Conservation (phyloP, 2,113 vertebrate genomes). For the Glaucomys volans region DNA sequence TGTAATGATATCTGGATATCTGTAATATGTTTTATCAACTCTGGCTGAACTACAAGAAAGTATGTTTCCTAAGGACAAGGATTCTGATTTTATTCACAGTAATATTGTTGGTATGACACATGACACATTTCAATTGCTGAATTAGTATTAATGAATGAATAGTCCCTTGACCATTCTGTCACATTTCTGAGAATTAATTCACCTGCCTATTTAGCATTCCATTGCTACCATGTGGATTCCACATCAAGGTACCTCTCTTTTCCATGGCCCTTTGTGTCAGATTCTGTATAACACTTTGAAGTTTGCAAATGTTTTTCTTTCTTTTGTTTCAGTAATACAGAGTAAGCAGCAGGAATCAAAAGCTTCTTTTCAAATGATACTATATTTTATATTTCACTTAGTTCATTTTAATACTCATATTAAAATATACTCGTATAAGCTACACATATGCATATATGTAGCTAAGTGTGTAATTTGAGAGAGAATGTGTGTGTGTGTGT, state of each 20-base stretch:
- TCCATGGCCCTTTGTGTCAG: not conserved
- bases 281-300: not conserved
- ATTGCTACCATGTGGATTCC: not conserved
- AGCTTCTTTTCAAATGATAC: not conserved
- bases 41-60: not conserved
- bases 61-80: not conserved
- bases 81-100: not conserved
- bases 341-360: not conserved
- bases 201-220: not conserved
- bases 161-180: not conserved
- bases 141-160: not conserved
- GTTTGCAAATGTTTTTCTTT: conserved; percentile 5
- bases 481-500: not conserved
- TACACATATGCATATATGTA: not conserved
- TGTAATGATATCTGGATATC: not conserved
- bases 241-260: not conserved
- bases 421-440: not conserved
- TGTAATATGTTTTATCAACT: not conserved
- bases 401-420: not conserved
- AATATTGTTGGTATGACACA: not conserved
- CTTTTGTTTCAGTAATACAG: not conserved
- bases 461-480: too few species aligned
- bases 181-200: not conserved
- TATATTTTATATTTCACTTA: conserved; percentile 14
- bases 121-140: not conserved